phyloP scores from a whole-genome alignment of 35 echinoderm and acorn worm species.

The Heliocidaris erythrogramma region DNA sequence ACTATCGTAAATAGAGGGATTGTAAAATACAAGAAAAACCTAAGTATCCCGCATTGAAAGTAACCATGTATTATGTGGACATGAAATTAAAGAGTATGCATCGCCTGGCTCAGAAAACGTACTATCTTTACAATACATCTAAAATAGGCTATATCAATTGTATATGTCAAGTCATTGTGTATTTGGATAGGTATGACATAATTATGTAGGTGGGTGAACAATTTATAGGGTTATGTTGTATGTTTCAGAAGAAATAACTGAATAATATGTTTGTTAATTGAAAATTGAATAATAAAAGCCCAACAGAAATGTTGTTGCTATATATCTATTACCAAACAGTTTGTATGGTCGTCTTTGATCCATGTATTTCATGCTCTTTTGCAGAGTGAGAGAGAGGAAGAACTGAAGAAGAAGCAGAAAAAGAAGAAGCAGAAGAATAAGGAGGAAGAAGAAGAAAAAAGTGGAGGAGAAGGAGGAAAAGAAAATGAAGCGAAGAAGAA shows the following conservation, averaged over 20 bases:
- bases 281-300: conserved; percentile 54
- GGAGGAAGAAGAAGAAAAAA: background rate
- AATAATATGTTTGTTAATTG: conserved; percentile 57
- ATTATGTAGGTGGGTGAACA: conserved; percentile 38
- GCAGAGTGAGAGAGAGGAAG: background rate
- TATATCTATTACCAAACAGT: background rate
- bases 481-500: no score
- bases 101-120: no score
- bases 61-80: conserved; percentile 11
- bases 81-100: background rate
- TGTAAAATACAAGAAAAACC: background rate
- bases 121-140: conserved; percentile 25
- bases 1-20: background rate
- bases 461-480: background rate
- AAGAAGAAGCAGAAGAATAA: background rate
- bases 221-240: conserved; percentile 47
- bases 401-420: background rate
- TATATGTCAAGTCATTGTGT: conserved; percentile 50
- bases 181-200: conserved; percentile 40
- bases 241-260: conserved; percentile 47
- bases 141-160: conserved; percentile 49
- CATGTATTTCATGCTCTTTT: background rate
- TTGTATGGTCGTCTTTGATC: background rate
- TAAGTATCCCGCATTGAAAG: background rate
- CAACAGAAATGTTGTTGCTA: conserved; percentile 49